phyloP scores from a whole-genome alignment of 2,888 invertebrate genomes.

The Drosophila stalkeri region DNA sequence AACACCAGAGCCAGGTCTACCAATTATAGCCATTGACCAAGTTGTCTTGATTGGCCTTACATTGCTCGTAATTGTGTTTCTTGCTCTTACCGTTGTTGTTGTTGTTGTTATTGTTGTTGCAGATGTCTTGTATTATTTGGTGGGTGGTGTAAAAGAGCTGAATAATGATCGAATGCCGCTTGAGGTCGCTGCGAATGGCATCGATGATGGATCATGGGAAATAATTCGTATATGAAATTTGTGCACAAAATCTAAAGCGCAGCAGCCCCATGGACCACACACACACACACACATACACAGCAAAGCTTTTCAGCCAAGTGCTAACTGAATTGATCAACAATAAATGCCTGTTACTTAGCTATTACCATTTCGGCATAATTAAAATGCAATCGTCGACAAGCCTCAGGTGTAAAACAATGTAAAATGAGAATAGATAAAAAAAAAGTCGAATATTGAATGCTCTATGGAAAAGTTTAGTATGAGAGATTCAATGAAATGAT shows the following conservation, averaged over 20 bases:
- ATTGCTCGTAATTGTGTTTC: conserved; percentile 47
- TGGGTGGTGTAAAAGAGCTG: conserved; percentile 66
- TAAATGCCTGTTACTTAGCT: conserved; percentile 27
- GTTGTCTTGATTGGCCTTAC: conserved; percentile 79
- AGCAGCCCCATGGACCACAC: conserved; percentile 56
- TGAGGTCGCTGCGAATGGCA: conserved; percentile 60
- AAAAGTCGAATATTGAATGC: conserved; percentile 17
- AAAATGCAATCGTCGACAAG: conserved; percentile 68
- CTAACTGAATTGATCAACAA: conserved; percentile 61
- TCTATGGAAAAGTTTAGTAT: neutral
- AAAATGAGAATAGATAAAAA: neutral
- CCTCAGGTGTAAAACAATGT: conserved; percentile 33
- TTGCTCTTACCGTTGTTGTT: conserved; percentile 34
- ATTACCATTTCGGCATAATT: conserved; percentile 67
- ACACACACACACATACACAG: conserved; percentile 31
- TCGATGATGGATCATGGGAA: conserved; percentile 79
- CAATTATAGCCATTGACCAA: conserved; percentile 78
- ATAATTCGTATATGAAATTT: conserved; percentile 31
- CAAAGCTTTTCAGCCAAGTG: conserved; percentile 53
- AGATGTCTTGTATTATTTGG: conserved; percentile 53
- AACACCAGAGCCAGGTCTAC: conserved; percentile 44
- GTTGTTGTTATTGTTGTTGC: conserved; percentile 56
- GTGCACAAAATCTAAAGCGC: conserved; percentile 51
- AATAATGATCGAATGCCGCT: conserved; percentile 69
- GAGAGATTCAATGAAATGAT: fast-evolving